Evolutionary conservation across 2,797 vertebrate genomes (phyloP).

Genomic region (Ptychobarbus kaznakovi): DNA sequence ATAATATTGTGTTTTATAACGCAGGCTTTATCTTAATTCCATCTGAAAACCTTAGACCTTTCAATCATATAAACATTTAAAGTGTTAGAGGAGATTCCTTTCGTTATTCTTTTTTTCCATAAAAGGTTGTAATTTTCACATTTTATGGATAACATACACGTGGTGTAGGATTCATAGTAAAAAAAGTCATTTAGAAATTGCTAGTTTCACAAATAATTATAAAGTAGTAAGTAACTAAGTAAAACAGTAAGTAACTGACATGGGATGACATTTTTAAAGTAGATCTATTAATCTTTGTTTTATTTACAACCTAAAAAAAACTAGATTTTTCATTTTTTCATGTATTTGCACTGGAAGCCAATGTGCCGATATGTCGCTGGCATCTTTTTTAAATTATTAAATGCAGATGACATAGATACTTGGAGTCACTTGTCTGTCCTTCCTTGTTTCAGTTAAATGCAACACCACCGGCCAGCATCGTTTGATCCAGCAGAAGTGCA

Average conservation of each 20-base stretch:
- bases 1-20: slow-evolving; percentile 72
- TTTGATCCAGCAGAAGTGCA: neutral
- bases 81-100: slow-evolving; percentile 14
- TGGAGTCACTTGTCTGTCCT: neutral
- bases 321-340: neutral
- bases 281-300: neutral
- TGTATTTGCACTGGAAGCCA: neutral
- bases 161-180: neutral
- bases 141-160: neutral
- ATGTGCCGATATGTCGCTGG: neutral
- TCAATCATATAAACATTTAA: slow-evolving; percentile 46
- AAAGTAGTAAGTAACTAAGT: neutral
- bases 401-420: neutral
- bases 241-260: neutral
- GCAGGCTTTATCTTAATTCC: slow-evolving; percentile 74
- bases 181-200: neutral
- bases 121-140: neutral
- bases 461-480: neutral
- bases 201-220: neutral
- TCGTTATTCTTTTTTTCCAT: neutral
- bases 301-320: neutral
- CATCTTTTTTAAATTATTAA: neutral
- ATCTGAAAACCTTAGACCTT: slow-evolving; percentile 52
- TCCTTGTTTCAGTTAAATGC: neutral
- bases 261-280: neutral